Percentiles rank a stretch among this genome's conserved stretches.
Evolutionary conservation across 2,797 vertebrate species (phyloP).

Genomic region (Labroides dimidiatus): DNA sequence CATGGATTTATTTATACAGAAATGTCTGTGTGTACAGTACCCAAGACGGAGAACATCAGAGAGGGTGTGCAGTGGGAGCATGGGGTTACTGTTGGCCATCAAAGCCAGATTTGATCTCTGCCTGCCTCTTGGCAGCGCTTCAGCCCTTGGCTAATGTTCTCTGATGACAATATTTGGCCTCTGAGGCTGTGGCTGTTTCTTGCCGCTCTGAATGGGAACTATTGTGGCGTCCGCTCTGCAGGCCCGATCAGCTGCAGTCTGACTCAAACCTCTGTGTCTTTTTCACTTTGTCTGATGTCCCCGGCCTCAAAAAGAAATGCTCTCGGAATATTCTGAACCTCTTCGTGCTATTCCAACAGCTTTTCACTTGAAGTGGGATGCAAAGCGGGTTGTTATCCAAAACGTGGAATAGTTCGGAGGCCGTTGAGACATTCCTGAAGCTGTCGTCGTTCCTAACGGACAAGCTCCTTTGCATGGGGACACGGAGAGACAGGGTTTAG

Average conservation of each 20-base stretch:
- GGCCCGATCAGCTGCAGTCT: conserved; percentile 77
- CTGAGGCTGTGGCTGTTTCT: conserved; percentile 64
- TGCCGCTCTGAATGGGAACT: conserved; percentile 73
- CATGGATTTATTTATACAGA: conserved; percentile 68
- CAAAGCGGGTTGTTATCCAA: conserved; percentile 14
- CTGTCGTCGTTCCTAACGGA: conserved; percentile 43
- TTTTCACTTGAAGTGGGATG: background rate
- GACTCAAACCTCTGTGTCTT: conserved; percentile 56
- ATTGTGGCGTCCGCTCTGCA: conserved; percentile 75
- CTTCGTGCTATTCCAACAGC: conserved; percentile 1
- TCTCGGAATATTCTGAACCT: background rate
- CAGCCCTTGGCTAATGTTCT: conserved; percentile 73
- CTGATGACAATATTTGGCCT: conserved; percentile 79
- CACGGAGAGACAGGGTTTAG: background rate
- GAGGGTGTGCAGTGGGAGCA: conserved; percentile 46
- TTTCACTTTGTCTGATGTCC: conserved; percentile 27
- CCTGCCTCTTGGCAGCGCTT: conserved; percentile 67
- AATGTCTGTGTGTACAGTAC: conserved; percentile 62
- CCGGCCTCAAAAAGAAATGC: background rate
- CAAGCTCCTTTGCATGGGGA: conserved; percentile 22
- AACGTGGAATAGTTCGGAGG: conserved; percentile 28
- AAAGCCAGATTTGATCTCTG: conserved; percentile 75
- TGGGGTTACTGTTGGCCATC: conserved; percentile 64
- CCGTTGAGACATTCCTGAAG: conserved; percentile 34
- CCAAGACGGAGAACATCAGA: conserved; percentile 42